A percentile compares a stretch with the other conserved stretches of the same genome.
Evolutionary conservation across 1,140 invertebrate genomes (phyloP).

Genomic region (Lucilia cuprina): DNA sequence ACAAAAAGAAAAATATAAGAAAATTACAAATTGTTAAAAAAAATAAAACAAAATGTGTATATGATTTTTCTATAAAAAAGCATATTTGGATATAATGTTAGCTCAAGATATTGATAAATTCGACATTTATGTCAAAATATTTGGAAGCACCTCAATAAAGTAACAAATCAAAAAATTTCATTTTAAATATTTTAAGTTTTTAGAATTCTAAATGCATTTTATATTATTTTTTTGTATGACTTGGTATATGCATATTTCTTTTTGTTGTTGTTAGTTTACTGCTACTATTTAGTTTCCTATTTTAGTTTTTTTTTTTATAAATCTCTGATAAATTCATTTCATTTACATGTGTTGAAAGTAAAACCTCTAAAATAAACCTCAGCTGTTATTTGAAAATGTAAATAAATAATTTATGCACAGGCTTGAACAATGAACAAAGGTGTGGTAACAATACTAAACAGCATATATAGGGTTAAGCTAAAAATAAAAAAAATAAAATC

Average conservation of each 20-base stretch:
- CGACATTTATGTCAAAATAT: no score
- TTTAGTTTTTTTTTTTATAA: not conserved
- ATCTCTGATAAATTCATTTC: not conserved
- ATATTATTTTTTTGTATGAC: not conserved
- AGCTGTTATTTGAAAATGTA: not conserved
- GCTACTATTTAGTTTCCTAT: not conserved
- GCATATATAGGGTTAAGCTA: no score
- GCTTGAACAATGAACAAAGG: not conserved
- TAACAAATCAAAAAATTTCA: not conserved
- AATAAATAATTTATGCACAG: not conserved
- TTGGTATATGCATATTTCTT: not conserved
- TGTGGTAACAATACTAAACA: no score
- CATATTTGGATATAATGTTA: no score
- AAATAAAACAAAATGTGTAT: no score
- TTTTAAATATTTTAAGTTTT: not conserved
- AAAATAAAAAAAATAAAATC: no score
- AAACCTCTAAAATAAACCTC: not conserved
- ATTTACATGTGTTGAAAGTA: conserved; percentile 1
- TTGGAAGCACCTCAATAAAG: not conserved
- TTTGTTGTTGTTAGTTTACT: not conserved
- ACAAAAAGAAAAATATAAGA: no score
- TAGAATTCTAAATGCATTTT: not conserved
- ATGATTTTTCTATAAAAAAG: no score
- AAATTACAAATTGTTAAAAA: no score
- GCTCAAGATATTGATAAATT: no score